These are phyloP conservation scores for Hemicentrotus pulcherrimus DNA, from an alignment of 35 echinoderm and acorn worm genomes.

Conservation along the genomic window DNA sequence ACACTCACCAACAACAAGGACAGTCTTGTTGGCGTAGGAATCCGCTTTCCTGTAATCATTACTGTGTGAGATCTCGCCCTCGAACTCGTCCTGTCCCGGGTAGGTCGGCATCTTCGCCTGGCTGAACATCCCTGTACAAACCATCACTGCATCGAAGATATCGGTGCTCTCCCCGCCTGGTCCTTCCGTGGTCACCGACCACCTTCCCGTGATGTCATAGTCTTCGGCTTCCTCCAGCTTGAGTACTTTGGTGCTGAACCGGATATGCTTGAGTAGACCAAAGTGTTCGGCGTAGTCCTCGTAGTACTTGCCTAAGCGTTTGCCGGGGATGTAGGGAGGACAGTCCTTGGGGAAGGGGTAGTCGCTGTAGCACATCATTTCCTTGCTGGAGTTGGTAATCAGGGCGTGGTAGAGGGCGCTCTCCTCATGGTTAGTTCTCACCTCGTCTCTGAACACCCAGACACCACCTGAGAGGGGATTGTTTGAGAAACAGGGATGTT, in stretches of 20 bases:
- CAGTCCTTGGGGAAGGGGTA: constrained; percentile 84
- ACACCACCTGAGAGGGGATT: constrained; percentile 60
- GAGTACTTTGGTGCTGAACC: constrained; percentile 63
- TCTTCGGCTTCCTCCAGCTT: constrained; percentile 58
- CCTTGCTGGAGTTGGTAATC: constrained; percentile 81
- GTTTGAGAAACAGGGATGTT: neutral
- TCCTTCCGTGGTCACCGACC: constrained; percentile 50
- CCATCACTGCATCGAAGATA: constrained; percentile 76
- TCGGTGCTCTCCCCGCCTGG: constrained; percentile 44
- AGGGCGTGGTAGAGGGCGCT: constrained; percentile 59
- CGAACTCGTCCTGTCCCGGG: constrained; percentile 72
- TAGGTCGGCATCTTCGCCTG: constrained; percentile 57
- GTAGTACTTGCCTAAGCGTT: constrained; percentile 56
- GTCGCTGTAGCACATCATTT: constrained; percentile 78
- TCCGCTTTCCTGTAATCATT: constrained; percentile 56
- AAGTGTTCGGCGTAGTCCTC: constrained; percentile 80
- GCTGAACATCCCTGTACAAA: constrained; percentile 76
- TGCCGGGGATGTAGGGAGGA: constrained; percentile 58
- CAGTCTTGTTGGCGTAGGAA: constrained; percentile 58
- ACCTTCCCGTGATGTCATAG: constrained; percentile 65
- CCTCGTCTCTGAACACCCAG: constrained; percentile 54
- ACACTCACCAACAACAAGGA: constrained; percentile 76
- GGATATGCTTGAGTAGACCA: constrained; percentile 65
- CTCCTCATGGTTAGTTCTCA: neutral
- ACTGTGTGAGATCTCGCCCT: constrained; percentile 77